phyloP scores from a whole-genome alignment of 2,113 vertebrate species.

The Brachyhypopomus gauderio region DNA sequence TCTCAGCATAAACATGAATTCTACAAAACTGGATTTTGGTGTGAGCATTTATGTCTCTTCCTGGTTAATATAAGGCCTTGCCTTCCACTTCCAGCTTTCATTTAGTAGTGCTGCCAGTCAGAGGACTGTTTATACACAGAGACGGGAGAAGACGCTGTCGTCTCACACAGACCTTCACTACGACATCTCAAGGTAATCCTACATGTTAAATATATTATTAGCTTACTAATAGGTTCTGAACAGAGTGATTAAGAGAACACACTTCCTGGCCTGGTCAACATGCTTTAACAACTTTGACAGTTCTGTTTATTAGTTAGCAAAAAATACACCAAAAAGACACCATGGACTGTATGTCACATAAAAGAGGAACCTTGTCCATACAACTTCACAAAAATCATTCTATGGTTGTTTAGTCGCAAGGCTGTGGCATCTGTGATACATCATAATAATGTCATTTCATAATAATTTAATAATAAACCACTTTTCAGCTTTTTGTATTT shows the following conservation, averaged over 20 bases:
- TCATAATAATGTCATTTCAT: too few species aligned
- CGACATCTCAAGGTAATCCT: conserved; percentile 12
- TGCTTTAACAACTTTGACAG: not conserved
- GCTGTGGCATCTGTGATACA: too few species aligned
- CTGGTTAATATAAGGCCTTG: conserved; percentile 59
- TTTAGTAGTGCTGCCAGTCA: conserved; percentile 9
- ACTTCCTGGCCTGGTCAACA: not conserved
- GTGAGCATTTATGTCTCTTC: conserved; percentile 36
- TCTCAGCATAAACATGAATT: too few species aligned
- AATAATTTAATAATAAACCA: too few species aligned
- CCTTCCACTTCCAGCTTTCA: conserved; percentile 57
- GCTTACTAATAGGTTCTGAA: not conserved
- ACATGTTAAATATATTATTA: not conserved
- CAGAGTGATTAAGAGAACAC: not conserved
- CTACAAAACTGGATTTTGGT: not conserved
- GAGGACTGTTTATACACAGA: too few species aligned
- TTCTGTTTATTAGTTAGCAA: not conserved
- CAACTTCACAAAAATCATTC: too few species aligned
- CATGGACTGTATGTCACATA: too few species aligned
- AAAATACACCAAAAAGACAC: too few species aligned
- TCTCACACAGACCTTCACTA: not conserved
- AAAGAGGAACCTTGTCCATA: too few species aligned
- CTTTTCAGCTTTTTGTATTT: too few species aligned
- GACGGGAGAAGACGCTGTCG: not conserved
- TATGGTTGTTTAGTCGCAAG: too few species aligned